Conservation (phyloP, 2,888 invertebrate species). For the Periphyllus acericola region DNA sequence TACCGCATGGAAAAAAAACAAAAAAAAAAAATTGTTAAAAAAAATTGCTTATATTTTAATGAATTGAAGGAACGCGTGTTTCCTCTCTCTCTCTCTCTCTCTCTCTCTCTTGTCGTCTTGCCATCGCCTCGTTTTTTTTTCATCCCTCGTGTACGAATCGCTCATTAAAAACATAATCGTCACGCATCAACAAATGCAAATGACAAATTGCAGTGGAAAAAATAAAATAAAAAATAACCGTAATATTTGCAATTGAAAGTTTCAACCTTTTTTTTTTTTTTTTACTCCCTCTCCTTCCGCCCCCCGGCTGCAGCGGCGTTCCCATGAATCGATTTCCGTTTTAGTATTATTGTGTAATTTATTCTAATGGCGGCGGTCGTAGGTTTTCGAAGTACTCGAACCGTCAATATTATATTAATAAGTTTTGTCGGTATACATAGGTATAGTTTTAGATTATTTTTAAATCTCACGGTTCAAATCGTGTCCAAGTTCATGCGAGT, state of each 20-base stretch:
- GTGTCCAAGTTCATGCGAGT: too few species aligned
- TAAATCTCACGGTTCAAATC: too few species aligned
- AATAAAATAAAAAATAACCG: background rate
- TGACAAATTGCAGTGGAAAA: background rate
- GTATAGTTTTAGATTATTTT: too few species aligned
- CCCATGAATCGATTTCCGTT: background rate
- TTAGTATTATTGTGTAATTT: background rate
- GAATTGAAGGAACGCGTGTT: too few species aligned
- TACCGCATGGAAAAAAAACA: too few species aligned
- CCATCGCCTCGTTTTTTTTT: background rate
- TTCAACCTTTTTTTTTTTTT: background rate
- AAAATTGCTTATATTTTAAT: too few species aligned
- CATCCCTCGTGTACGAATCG: background rate
- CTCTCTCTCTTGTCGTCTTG: background rate
- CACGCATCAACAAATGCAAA: conserved; percentile 6
- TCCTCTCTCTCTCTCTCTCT: too few species aligned
- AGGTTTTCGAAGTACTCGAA: background rate
- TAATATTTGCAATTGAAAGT: background rate
- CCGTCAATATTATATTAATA: background rate
- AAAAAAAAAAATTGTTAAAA: too few species aligned
- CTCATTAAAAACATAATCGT: background rate
- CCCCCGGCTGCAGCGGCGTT: background rate
- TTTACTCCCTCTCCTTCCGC: too few species aligned
- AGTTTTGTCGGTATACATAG: too few species aligned
- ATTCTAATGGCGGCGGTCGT: background rate